Evolutionary conservation across 2,888 invertebrate genomes (phyloP), one percentile per base, ranked within the genome.

Genomic region (Pachydiplax longipennis): DNA sequence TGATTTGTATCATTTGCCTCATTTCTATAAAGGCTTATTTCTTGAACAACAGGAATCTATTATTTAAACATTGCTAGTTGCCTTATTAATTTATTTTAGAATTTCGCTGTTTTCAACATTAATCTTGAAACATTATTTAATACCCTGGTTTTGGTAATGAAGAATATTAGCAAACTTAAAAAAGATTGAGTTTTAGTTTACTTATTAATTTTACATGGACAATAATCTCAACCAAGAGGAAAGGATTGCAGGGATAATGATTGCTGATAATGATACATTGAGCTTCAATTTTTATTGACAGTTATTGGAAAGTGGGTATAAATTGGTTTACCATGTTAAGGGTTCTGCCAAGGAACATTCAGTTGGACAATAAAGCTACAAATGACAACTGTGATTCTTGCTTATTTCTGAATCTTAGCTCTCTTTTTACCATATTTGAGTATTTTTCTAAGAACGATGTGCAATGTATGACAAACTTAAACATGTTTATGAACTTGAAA

Each of bases 251-350:
- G 73, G 73, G 10, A 3, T 73, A 73, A 73, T 73, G 73, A 73
- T 31, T 31, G 73, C 31, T 13, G 22, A 73, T 31, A 73, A 13
- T 15, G 58, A 87, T 87, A 87, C 87, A 87, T 87, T 87, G 87
- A 87, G 87, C 87, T 48, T 61, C 87, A 87, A 73, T 87, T 87
- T 83, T 87, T 87, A 87, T 65, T 87, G 87, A 87, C 87, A 87
- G 87, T 87, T 87, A 87, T 87, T 87, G 87, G 87, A 87, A 87
- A 87, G 61, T 87, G 87, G 87, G 61, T 87, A 87, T 87, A 87
- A 87, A 87, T 87, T 61, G 61, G 87, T 87, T 87, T 87, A 87
- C 87, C 87, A 87, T 87, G 73, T 73, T 73, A 22, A 31, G 31
- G 31, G 31, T 25, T 31, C 73, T 87, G 87, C 65, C 22, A n/a